Conservation (phyloP, 2,113 vertebrate species). For the Noctilio leporinus region DNA sequence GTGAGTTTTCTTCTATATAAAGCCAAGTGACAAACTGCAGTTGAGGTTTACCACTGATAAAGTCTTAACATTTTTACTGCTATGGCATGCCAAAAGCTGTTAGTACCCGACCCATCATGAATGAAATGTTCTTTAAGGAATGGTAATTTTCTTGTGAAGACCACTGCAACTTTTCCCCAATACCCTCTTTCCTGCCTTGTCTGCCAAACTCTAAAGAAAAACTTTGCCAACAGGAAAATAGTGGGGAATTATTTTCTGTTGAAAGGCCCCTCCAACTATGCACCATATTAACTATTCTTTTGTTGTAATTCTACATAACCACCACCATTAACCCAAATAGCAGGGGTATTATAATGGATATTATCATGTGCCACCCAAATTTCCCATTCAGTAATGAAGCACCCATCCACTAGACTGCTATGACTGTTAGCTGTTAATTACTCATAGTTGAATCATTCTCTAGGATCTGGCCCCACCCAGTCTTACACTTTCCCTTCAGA, state of each 20-base stretch:
- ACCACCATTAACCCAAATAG: background rate
- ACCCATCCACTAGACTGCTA: background rate
- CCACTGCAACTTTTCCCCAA: background rate
- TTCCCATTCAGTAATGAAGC: background rate
- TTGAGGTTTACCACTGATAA: background rate
- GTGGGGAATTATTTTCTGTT: background rate
- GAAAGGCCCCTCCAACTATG: background rate
- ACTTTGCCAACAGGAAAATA: background rate
- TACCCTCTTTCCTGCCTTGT: background rate
- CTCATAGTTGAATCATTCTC: background rate
- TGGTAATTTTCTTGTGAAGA: background rate
- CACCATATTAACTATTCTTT: background rate
- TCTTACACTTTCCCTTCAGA: background rate
- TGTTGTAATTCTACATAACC: background rate
- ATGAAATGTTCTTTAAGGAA: background rate
- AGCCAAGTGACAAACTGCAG: background rate
- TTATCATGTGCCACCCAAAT: background rate
- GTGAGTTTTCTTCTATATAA: background rate
- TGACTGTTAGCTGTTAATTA: background rate
- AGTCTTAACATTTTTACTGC: background rate
- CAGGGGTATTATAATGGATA: background rate
- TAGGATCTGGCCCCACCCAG: background rate
- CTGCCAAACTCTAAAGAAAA: background rate
- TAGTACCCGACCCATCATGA: background rate
- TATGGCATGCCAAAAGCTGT: background rate